Percentiles rank a stretch among this genome's conserved stretches.
phyloP scores from a whole-genome alignment of 1,140 invertebrate species.

The Bombus waltoni region DNA sequence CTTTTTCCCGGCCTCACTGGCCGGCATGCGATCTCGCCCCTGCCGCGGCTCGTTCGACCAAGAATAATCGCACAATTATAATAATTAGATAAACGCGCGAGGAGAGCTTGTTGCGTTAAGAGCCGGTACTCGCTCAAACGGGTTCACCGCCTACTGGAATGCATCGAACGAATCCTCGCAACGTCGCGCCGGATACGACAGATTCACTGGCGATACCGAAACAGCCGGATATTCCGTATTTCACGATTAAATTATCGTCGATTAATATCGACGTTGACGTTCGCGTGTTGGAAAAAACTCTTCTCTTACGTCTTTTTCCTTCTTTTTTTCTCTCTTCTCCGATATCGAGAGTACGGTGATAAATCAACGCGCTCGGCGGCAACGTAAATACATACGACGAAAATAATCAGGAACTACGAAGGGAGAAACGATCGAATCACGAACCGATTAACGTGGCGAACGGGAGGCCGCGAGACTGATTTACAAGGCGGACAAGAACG shows the following conservation, averaged over 20 bases:
- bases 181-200: background rate
- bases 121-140: conserved; percentile 55
- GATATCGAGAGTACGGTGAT: background rate
- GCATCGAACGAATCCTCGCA: background rate
- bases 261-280: background rate
- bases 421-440: conserved; percentile 9
- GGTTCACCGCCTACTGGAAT: conserved; percentile 36
- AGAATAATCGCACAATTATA: conserved; percentile 81
- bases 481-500: conserved; percentile 53
- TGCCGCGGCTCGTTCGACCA: conserved; percentile 46
- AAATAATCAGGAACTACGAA: background rate
- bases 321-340: too few relatives aligned
- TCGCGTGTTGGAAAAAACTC: background rate
- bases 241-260: conserved; percentile 42
- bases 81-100: conserved; percentile 80
- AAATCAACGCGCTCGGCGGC: background rate
- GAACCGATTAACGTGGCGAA: conserved; percentile 30
- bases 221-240: background rate
- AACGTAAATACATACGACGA: background rate
- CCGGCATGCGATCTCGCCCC: conserved; percentile 54
- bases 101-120: conserved; percentile 60
- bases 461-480: conserved; percentile 41
- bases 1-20: conserved; percentile 56
- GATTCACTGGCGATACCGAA: background rate
- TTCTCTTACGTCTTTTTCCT: too few relatives aligned